Base-by-base conservation (phyloP, 2,113 vertebrate genomes). In the Myotis lucifugus region DNA sequence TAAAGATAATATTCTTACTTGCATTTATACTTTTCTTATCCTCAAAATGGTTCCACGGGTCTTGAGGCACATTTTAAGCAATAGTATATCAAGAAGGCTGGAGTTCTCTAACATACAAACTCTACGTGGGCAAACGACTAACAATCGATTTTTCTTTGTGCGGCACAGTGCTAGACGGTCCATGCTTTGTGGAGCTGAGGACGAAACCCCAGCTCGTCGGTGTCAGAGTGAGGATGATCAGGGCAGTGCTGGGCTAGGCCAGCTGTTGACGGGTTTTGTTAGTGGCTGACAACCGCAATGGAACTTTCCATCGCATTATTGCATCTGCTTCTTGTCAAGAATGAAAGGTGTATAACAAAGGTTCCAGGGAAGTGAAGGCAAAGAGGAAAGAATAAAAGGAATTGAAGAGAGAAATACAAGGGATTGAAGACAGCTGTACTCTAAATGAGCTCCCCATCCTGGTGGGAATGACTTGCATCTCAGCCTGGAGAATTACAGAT, bases 1-100 rank as follows among this genome's bases (percentile, higher is more conserved):
- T 93, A 59, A 90, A 85, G 32, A 70, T 83, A 52, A 52, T 85
- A 19, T 48, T 79, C 56, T 78, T 48, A 34, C 13, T 69, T 74
- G 37, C 72, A 27, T 85, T 83, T 83, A 25, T 72, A 59, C 0
- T 92, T 54, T 82, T 85, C 73, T 91, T 93, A 46, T 46, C 34
- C 79, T 52, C 59, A 59, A 23, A 81, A 15, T 88, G 76, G 74
- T 78, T 78, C 3, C 0, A 32, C 32, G 42, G 54, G 84, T 88
- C 52, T 27, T 73, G 48, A 87, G 23, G 27, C 70, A 42, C 42
- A 46, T 89, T 88, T 85, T 89, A 72, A 91, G 34, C 12, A 69
- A 10, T 85, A 2, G 37, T 88, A 0, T 54, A 18, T 79, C 19
- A 56, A 66, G 50, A 91, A 74, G n/a, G 0, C 37, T 83, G 21